Percentiles rank a stretch among this genome's conserved stretches.
Evolutionary conservation across 2,113 vertebrate genomes (phyloP).

Genomic region (Chloropsis hardwickii): DNA sequence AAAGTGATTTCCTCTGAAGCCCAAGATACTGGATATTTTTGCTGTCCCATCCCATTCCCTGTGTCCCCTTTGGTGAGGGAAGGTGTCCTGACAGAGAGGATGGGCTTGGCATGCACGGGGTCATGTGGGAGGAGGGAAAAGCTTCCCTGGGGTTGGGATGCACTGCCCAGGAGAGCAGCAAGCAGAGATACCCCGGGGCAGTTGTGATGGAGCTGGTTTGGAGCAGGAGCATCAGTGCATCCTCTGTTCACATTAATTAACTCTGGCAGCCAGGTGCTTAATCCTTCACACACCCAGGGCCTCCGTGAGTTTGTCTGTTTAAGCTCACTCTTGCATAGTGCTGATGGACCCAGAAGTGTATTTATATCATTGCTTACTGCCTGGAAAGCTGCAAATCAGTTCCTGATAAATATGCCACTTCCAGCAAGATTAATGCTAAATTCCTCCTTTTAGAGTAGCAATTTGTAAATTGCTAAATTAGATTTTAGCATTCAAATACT

Average conservation of each 20-base stretch:
- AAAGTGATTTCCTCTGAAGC: neutral
- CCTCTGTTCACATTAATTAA: neutral
- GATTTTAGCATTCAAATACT: neutral
- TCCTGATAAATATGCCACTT: conserved; percentile 39
- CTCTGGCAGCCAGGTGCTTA: conserved; percentile 40
- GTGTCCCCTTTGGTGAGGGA: neutral
- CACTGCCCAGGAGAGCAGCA: neutral
- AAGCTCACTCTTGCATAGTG: conserved; percentile 22
- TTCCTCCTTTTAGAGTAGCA: conserved; percentile 15
- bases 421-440: conserved; percentile 49
- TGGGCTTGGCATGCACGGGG: accelerated
- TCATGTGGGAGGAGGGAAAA: neutral
- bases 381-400: conserved; percentile 56
- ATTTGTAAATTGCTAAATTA: conserved; percentile 58
- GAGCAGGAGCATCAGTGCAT: neutral
- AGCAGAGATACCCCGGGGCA: neutral
- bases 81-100: neutral
- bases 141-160: neutral
- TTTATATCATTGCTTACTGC: conserved; percentile 48
- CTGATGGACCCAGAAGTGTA: conserved; percentile 29
- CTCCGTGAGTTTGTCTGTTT: neutral
- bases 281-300: neutral
- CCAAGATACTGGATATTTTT: neutral
- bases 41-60: neutral
- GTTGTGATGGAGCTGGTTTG: neutral